Base-by-base conservation (phyloP, 2,888 invertebrate species). In the Mythimna pallens region DNA sequence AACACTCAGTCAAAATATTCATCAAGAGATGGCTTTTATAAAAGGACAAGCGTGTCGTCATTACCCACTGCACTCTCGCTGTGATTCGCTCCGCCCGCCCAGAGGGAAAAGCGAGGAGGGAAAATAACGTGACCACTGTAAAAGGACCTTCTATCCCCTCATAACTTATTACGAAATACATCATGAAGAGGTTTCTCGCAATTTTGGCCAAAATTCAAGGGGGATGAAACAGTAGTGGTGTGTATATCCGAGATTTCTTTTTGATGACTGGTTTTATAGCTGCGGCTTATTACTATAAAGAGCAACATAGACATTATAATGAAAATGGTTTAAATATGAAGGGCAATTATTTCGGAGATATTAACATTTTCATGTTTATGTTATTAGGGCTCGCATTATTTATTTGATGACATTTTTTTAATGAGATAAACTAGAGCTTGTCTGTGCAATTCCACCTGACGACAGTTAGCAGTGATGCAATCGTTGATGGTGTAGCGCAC, bases 21-120 rank as follows among this genome's bases (percentile, higher is more conserved):
- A 81, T 81, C 43, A 75, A 64, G 52, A 71, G 36, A 76, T 74
- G 73, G 70, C 81, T 85, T 87, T 85, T 68, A 78, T 84, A 68
- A 58, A 43, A 73, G 54, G 81, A 84, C 78, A 80, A 86, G 81
- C 87, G 81, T 84, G 77, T 76, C 84, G 80, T 83, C 78, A 84
- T 88, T 86, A 86, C 73, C 67, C 77, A 81, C 67, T 74, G 79
- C 81, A 75, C 81, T 80, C 70, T 73, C 70, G 80, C 83, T 84
- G 88, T 85, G 89, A 89, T 90, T 89, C 88, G 89, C 88, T 86
- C 86, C 88, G 86, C 88, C 88, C 88, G 78, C 79, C 80, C 78
- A 55, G 68, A 78, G 82, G 85, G 85, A 84, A 78, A 70, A 76
- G 67, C 65, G 65, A 66, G 50, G 69, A 67, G 85, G 84, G 81